A percentile compares a stretch with the other conserved stretches of the same genome.
These are phyloP conservation scores for Zhuqinia jingwanae DNA, from an alignment of 2,888 invertebrate species.

Conservation along the genomic window DNA sequence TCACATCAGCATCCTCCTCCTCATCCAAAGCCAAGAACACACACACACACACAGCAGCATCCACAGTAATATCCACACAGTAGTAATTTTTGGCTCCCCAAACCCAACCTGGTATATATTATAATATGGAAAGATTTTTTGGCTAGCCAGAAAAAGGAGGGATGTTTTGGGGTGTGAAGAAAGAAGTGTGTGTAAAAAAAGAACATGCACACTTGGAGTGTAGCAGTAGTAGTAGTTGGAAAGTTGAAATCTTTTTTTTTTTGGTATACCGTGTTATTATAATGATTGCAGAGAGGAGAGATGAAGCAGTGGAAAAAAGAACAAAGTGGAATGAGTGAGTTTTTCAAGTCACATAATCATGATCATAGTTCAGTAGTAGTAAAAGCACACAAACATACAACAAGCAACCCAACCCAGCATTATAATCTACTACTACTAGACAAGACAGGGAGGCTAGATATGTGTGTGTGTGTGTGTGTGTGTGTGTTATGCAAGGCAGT, in stretches of 20 bases:
- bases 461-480: too few species aligned
- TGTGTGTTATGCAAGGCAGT: background rate
- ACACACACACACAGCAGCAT: slow-evolving; percentile 14
- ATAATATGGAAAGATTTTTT: slow-evolving; percentile 56
- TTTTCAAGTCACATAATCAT: slow-evolving; percentile 1
- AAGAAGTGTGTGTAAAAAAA: slow-evolving; percentile 50
- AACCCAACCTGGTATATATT: background rate
- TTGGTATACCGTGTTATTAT: slow-evolving; percentile 42
- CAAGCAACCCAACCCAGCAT: too few species aligned
- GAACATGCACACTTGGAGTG: background rate
- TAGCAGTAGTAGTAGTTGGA: background rate
- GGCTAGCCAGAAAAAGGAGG: slow-evolving; percentile 73
- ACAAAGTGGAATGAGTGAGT: slow-evolving; percentile 40
- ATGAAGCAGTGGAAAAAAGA: slow-evolving; percentile 24
- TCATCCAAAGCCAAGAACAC: slow-evolving; percentile 11
- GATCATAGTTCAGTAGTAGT: background rate
- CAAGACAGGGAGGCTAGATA: background rate
- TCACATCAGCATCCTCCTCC: slow-evolving; percentile 9
- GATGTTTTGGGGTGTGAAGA: slow-evolving; percentile 78
- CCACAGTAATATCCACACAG: slow-evolving; percentile 15
- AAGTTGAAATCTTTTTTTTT: slow-evolving; percentile 20
- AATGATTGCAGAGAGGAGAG: slow-evolving; percentile 36
- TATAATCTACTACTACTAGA: background rate
- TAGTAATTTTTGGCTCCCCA: slow-evolving; percentile 75
- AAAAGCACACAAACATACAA: too few species aligned